Conservation (phyloP, 2,113 vertebrate genomes). For the Tragelaphus strepsiceros region DNA sequence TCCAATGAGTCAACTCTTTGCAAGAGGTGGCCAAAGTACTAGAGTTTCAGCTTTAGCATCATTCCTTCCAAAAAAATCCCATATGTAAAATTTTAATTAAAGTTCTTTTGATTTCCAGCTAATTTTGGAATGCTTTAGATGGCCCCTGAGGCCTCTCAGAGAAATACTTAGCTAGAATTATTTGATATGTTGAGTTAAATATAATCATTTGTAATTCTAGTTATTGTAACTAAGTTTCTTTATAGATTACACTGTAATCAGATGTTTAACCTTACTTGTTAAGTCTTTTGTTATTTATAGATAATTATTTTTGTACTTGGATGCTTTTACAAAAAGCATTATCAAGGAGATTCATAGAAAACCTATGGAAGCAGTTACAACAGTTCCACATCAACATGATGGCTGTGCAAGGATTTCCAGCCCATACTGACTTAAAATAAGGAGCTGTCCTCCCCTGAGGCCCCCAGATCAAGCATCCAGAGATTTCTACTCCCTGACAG, state of each 20-base stretch:
- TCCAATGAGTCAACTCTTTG: too few species aligned
- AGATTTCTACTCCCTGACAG: neutral
- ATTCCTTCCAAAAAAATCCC: too few species aligned
- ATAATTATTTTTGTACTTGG: neutral
- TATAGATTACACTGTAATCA: neutral
- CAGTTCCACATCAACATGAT: neutral
- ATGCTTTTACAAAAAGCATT: neutral
- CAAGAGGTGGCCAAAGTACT: too few species aligned
- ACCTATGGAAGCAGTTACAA: neutral
- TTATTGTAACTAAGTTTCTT: neutral
- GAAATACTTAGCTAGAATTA: neutral
- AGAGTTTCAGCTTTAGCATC: too few species aligned
- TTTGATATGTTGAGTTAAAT: neutral
- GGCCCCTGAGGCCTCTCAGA: neutral
- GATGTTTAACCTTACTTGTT: neutral
- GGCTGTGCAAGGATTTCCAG: neutral
- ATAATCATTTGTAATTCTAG: neutral
- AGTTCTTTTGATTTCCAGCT: neutral
- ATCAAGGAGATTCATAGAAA: neutral
- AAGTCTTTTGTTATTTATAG: neutral
- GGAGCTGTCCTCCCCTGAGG: neutral
- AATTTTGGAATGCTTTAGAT: neutral
- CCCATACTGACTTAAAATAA: neutral
- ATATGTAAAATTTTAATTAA: neutral
- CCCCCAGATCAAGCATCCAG: neutral